Base-by-base conservation (phyloP, 1,140 invertebrate genomes). In the Homalodisca vitripennis region DNA sequence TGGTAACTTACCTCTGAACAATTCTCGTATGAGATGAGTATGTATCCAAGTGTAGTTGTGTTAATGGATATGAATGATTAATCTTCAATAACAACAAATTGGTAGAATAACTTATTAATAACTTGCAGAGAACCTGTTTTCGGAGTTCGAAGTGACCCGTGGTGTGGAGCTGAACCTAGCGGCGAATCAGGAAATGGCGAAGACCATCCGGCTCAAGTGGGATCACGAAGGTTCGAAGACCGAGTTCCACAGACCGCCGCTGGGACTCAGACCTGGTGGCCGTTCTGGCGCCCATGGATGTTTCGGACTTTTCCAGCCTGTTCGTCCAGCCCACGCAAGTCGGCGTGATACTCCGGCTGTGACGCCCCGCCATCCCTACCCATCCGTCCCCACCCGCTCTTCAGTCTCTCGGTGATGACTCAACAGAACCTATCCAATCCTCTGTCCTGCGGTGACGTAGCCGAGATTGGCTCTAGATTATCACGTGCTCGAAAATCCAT, bases 61-160 rank as follows among this genome's bases (percentile, higher is more conserved):
- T 51, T 27, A 10, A 48, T 3, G n/a, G n/a, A n/a, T 51, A 24
- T 3, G 3, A 29, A 41, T 29, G 26, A 48, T 67, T 27, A 22
- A 2, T 67, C 6, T 6, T 14, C 14, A 26, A 17, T 29, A 13
- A 53, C 6, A 48, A 26, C 6, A 27, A n/a, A 3, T 34, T 10
- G 29, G 2, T 65, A 13, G 29, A 31, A 34, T 65, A 26, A 62
- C 10, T 24, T 14, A 29, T 62, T 26, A 62, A 62, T n/a, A n/a
- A n/a, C n/a, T n/a, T n/a, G n/a, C 66, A 53, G 67, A 74, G 73
- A 41, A 32, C 13, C 69, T 74, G 24, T 67, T 74, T 20, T 57
- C 53, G 47, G 67, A 73, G 34, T 68, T 67, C 30, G 63, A 71
- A 24, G 68, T 72, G 1, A 53, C 63, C 13, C 48, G 66, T 2